Evolutionary conservation across 2,888 invertebrate species (phyloP).

Genomic region (Netelia virgata): DNA sequence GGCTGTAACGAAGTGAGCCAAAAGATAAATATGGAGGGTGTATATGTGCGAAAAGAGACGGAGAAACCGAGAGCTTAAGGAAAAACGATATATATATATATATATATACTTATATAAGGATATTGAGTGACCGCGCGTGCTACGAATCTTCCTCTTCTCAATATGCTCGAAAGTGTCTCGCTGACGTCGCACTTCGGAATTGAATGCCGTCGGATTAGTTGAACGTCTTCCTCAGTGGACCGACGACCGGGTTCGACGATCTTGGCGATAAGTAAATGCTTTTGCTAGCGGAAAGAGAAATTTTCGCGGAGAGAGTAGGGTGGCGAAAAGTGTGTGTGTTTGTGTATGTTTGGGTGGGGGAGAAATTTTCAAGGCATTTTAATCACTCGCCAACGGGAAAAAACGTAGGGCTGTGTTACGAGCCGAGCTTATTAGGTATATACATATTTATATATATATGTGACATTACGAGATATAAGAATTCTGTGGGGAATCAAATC

Average conservation of each 20-base stretch:
- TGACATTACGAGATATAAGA: slow-evolving; percentile 29
- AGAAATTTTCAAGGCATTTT: slow-evolving; percentile 22
- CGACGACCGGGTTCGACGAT: slow-evolving; percentile 34
- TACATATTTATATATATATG: neutral
- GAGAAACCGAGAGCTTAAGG: slow-evolving; percentile 74
- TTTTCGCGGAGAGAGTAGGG: slow-evolving; percentile 28
- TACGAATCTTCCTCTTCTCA: slow-evolving; percentile 73
- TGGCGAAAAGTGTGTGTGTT: neutral
- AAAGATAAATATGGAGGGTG: slow-evolving; percentile 78
- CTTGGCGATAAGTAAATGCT: slow-evolving; percentile 60
- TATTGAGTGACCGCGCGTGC: slow-evolving; percentile 58
- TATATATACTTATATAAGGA: slow-evolving; percentile 3
- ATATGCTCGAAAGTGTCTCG: slow-evolving; percentile 82
- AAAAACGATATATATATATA: slow-evolving; percentile 71
- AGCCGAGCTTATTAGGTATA: neutral
- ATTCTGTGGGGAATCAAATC: slow-evolving; percentile 31
- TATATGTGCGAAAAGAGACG: slow-evolving; percentile 57
- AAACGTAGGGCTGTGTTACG: slow-evolving; percentile 22
- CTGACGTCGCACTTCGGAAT: slow-evolving; percentile 81
- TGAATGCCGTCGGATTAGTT: slow-evolving; percentile 77
- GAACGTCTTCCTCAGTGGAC: slow-evolving; percentile 48
- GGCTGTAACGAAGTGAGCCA: slow-evolving; percentile 75
- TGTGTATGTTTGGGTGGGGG: neutral
- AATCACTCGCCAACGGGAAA: slow-evolving; percentile 39
- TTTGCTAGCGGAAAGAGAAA: slow-evolving; percentile 30